Evolutionary conservation across 2,797 vertebrate genomes (phyloP).

Genomic region (Cynopterus sphinx): DNA sequence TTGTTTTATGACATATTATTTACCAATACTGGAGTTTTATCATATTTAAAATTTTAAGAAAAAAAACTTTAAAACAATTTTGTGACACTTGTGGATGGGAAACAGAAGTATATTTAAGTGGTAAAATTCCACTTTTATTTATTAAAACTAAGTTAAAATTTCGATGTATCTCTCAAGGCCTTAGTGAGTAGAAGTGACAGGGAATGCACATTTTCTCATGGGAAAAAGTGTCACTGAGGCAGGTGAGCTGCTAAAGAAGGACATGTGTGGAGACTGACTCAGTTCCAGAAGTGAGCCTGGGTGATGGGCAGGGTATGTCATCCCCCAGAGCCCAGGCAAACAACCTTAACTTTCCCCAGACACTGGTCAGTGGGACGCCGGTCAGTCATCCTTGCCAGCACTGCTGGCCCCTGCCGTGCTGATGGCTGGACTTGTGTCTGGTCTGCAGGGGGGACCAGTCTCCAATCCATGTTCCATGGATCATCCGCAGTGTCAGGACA

Average conservation of each 20-base stretch:
- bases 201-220: background rate
- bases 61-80: background rate
- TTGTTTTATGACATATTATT: background rate
- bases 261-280: fast-evolving
- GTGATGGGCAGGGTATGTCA: too few relatives aligned
- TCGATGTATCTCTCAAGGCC: background rate
- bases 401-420: too few relatives aligned
- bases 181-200: background rate
- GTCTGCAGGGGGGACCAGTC: background rate
- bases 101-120: background rate
- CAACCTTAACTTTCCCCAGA: too few relatives aligned
- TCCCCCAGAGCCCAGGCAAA: too few relatives aligned
- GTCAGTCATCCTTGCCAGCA: too few relatives aligned
- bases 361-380: too few relatives aligned
- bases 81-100: background rate
- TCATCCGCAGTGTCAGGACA: background rate
- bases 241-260: background rate
- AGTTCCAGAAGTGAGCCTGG: too few relatives aligned
- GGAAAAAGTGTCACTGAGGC: fast-evolving
- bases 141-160: background rate
- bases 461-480: fast-evolving
- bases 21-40: background rate
- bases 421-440: fast-evolving
- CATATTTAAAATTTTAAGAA: background rate
- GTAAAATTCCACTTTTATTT: background rate